These are phyloP conservation scores for Plodia interpunctella DNA, from an alignment of 1,140 invertebrate species.

Conservation along the genomic window DNA sequence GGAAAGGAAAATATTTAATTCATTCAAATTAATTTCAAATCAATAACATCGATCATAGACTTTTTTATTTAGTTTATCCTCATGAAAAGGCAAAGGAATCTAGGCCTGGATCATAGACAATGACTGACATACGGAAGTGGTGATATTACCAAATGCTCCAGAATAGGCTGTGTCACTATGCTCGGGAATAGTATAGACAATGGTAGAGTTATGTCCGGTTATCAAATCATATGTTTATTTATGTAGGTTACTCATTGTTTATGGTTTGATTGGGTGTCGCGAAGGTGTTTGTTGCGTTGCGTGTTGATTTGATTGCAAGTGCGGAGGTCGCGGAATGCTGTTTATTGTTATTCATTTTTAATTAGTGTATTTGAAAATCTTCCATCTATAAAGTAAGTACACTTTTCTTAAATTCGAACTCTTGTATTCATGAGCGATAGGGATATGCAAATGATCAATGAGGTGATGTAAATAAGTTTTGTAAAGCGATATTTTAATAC, in stretches of 20 bases:
- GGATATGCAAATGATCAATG: no score
- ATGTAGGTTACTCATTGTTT: conserved; percentile 70
- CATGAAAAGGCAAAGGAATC: no score
- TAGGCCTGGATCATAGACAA: no score
- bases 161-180: no score
- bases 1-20: no score
- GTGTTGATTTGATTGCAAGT: conserved; percentile 72
- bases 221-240: conserved; percentile 73
- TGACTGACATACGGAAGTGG: no score
- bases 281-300: conserved; percentile 68
- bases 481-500: conserved; percentile 30
- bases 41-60: no score
- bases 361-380: conserved; percentile 53
- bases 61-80: no score
- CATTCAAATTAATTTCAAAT: no score
- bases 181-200: conserved; percentile 17
- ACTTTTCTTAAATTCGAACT: background rate
- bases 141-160: no score
- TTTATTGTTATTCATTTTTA: conserved; percentile 64
- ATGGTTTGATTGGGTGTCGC: conserved; percentile 69
- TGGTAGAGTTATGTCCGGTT: conserved; percentile 31
- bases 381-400: conserved; percentile 49
- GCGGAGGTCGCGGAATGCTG: conserved; percentile 66
- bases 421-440: background rate
- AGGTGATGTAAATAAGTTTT: no score